Base-by-base conservation (phyloP, 2,888 invertebrate species). In the Lordiphosa andalusiaca region DNA sequence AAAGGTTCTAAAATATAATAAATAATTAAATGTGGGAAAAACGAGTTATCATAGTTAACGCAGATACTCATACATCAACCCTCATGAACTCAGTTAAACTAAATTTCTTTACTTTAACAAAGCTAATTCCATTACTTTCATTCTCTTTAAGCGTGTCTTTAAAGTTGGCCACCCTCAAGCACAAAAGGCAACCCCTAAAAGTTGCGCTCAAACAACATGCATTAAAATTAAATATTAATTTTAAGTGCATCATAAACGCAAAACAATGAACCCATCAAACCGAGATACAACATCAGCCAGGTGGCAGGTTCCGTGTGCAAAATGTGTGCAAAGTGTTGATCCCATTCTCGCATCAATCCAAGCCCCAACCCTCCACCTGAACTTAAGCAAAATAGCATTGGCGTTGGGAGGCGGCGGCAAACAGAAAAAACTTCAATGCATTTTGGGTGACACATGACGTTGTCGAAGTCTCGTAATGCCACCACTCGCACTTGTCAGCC, bases 221-320 rank as follows among this genome's bases (percentile, higher is more conserved):
- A 86, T 86, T 73, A 78, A 86, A 85, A 86, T 86, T 86, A 86
- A 86, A 86, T 86, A 86, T 86, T 86, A 81, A 85, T 83, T 73
- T 85, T 83, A 73, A 86, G 75, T 74, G 73, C 76, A 75, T 67
- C 73, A 73, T 76, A 84, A 85, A 83, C 67, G 67, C 49, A 61
- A 53, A 64, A 78, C 75, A 78, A 82, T 69, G 66, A 73, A 73
- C 42, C 55, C 64, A 47, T 53, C 54, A 54, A 53, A 40, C 30
- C 13, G 12, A 16, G 38, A 41, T 36, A 16, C 48, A 30, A 10
- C 30, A 10, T 23, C 30, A 51, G 6, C 2, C 38, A 46, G 30
- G 21, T 36, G 44, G 13, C 44, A 44, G 30, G 53, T 51, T 59
- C 59, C 53, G 55, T 68, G 48, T 38, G 41, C 36, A 47, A 30